Conservation (phyloP, 1,140 invertebrate genomes). For the Medauroidea extradentata region DNA sequence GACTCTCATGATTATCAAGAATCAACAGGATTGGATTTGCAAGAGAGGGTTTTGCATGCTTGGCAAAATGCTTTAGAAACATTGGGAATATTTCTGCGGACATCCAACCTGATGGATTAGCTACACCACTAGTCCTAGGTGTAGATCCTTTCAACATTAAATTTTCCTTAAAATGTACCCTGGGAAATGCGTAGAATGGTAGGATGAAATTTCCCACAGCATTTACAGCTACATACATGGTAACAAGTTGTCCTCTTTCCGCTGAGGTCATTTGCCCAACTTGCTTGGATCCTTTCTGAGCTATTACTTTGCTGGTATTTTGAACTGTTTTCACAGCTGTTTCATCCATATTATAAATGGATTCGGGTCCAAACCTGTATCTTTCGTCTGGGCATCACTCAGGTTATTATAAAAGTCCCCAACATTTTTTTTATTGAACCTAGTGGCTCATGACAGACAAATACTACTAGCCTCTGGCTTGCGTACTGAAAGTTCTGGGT, state of each 20-base stretch:
- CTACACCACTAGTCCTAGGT: background rate
- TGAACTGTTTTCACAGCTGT: no score
- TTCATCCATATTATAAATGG: slow-evolving; percentile 42
- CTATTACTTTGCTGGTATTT: slow-evolving; percentile 38
- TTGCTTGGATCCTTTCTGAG: slow-evolving; percentile 35
- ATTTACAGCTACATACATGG: slow-evolving; percentile 26
- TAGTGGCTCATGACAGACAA: slow-evolving; percentile 39
- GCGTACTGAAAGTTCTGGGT: slow-evolving; percentile 35
- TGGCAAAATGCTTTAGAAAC: slow-evolving; percentile 10
- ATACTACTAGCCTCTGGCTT: slow-evolving; percentile 43
- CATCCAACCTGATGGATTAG: slow-evolving; percentile 18
- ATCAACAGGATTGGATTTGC: slow-evolving; percentile 13
- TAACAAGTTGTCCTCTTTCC: slow-evolving; percentile 41
- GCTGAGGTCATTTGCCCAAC: slow-evolving; percentile 37
- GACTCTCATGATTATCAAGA: slow-evolving; percentile 25
- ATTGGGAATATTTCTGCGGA: slow-evolving; percentile 8
- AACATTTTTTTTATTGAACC: slow-evolving; percentile 45
- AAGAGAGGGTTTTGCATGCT: slow-evolving; percentile 1
- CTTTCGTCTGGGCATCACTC: slow-evolving; percentile 17
- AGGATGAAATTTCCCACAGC: slow-evolving; percentile 22
- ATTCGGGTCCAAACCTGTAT: slow-evolving; percentile 18
- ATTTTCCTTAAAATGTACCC: background rate
- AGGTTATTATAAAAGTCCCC: slow-evolving; percentile 37
- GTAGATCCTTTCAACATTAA: slow-evolving; percentile 12
- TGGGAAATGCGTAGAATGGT: slow-evolving; percentile 31